Percentiles rank a stretch among this genome's conserved stretches.
phyloP scores from a whole-genome alignment of 2,888 invertebrate species.

The Ophion ellenae region DNA sequence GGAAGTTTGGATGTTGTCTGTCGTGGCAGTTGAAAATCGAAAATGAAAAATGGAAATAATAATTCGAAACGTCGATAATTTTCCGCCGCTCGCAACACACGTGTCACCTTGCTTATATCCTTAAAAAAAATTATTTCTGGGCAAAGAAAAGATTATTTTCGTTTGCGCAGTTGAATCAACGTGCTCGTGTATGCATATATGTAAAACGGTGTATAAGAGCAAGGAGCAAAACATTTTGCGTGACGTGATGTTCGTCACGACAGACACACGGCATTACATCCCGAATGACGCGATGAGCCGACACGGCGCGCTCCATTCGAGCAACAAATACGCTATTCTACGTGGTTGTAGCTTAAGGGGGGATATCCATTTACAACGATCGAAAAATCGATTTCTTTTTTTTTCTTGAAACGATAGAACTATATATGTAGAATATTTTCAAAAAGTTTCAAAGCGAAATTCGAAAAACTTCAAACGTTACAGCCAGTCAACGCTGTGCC shows the following conservation, averaged over 20 bases:
- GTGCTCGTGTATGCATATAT: slow-evolving; percentile 39
- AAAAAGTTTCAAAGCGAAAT: no score
- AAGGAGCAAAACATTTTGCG: slow-evolving; percentile 42
- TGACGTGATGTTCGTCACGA: slow-evolving; percentile 33
- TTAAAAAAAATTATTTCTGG: not conserved
- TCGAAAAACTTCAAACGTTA: no score
- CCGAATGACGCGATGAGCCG: slow-evolving; percentile 25
- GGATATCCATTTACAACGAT: no score
- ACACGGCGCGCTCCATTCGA: slow-evolving; percentile 18
- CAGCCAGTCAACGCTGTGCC: no score
- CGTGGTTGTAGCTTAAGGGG: not conserved
- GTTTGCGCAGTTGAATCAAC: slow-evolving; percentile 55
- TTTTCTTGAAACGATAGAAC: no score
- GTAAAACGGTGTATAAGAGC: slow-evolving; percentile 19
- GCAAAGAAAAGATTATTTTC: slow-evolving; percentile 39
- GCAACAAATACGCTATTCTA: slow-evolving; percentile 17
- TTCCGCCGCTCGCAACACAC: not conserved
- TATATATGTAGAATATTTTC: no score
- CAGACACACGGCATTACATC: slow-evolving; percentile 24
- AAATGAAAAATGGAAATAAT: no score
- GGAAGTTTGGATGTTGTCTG: no score
- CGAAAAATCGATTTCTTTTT: no score
- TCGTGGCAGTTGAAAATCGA: no score
- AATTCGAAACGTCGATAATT: no score
- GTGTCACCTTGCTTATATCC: not conserved